phyloP scores from a whole-genome alignment of 1,140 invertebrate species.

The Drosophila sturtevanti region DNA sequence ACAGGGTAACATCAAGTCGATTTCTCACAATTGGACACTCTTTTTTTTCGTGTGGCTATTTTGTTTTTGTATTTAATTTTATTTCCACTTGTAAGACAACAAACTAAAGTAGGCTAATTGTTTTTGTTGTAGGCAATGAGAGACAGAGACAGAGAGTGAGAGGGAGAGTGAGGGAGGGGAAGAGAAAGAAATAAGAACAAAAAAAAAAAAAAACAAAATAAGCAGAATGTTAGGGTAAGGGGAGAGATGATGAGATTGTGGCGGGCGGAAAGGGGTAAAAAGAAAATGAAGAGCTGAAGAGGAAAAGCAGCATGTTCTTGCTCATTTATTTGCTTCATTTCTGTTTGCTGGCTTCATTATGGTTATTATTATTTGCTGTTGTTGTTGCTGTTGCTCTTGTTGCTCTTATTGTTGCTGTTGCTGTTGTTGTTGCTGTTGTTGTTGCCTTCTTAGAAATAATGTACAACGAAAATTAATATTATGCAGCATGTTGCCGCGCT shows the following conservation, averaged over 20 bases:
- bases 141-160: slow-evolving; percentile 13
- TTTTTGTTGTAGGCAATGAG: slow-evolving; percentile 58
- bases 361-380: slow-evolving; percentile 63
- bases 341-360: slow-evolving; percentile 68
- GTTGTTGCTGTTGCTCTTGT: slow-evolving; percentile 41
- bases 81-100: slow-evolving; percentile 75
- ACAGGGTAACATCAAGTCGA: not conserved
- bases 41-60: slow-evolving; percentile 17
- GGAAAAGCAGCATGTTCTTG: slow-evolving; percentile 61
- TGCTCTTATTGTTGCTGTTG: slow-evolving; percentile 23
- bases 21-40: not conserved
- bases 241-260: not conserved
- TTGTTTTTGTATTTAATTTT: slow-evolving; percentile 73
- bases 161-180: not conserved
- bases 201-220: no score
- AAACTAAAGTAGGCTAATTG: slow-evolving; percentile 80
- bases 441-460: slow-evolving; percentile 70
- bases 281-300: slow-evolving; percentile 2
- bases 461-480: slow-evolving; percentile 78
- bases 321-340: slow-evolving; percentile 78
- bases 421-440: slow-evolving; percentile 21
- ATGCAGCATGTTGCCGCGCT: slow-evolving; percentile 74
- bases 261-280: not conserved
- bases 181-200: slow-evolving; percentile 10
- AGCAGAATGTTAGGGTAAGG: not conserved